phyloP scores from a whole-genome alignment of 2,888 invertebrate species.

The Stenodema calcarata region DNA sequence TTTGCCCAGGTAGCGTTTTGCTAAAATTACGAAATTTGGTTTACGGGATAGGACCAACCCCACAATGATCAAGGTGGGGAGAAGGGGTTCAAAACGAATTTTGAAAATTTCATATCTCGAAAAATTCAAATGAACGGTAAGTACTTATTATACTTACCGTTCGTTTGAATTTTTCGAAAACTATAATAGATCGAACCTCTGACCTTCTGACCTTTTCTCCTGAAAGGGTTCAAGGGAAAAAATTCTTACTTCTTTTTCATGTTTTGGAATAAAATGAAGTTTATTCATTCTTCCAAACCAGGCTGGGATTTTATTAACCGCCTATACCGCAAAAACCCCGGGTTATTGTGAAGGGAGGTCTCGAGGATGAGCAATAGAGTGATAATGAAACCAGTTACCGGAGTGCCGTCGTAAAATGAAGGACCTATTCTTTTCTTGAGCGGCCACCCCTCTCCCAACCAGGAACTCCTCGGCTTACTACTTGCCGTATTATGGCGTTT shows the following conservation, averaged over 20 bases:
- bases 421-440: background rate
- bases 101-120: no score
- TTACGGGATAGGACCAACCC: no score
- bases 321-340: background rate
- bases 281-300: background rate
- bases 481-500: background rate
- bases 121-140: no score
- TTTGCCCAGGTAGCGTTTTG: no score
- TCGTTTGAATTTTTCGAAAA: no score
- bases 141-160: no score
- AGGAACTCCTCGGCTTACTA: background rate
- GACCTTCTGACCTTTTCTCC: background rate
- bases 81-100: no score
- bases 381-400: slow-evolving; percentile 21
- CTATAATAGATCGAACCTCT: no score
- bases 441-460: background rate
- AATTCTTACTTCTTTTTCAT: background rate
- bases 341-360: background rate
- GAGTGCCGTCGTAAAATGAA: slow-evolving; percentile 3
- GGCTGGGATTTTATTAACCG: slow-evolving; percentile 3
- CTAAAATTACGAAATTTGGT: no score
- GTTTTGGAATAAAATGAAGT: background rate
- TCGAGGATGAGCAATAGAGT: background rate
- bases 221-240: background rate
- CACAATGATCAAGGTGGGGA: no score